Evolutionary conservation across 2,888 invertebrate genomes (phyloP).

Genomic region (Bugulina stolonifera): DNA sequence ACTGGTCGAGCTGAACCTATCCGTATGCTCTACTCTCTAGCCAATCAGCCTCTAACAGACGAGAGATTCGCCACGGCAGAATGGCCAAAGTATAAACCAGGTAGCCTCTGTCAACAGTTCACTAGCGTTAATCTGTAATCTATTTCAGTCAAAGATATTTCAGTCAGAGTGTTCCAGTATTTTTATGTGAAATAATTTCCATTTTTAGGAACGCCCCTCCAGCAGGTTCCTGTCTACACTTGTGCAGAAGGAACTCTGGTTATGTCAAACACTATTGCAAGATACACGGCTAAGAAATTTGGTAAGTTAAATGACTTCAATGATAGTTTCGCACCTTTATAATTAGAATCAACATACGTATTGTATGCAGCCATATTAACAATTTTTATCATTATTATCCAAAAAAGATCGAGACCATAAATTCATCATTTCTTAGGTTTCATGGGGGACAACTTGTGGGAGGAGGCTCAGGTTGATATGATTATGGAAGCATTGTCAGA

Average conservation of each 20-base stretch:
- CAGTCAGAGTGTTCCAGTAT: neutral
- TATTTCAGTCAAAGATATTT: neutral
- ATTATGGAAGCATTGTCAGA: neutral
- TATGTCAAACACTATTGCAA: conserved; percentile 16
- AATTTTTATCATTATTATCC: too few relatives aligned
- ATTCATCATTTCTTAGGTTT: too few relatives aligned
- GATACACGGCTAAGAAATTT: conserved; percentile 17
- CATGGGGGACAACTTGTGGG: neutral
- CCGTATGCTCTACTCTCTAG: neutral
- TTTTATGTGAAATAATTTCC: neutral
- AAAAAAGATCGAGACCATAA: too few relatives aligned
- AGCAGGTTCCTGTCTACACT: neutral
- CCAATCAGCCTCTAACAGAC: neutral
- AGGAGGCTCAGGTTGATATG: conserved; percentile 16
- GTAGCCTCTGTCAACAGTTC: neutral
- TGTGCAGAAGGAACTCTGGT: neutral
- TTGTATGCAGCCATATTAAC: too few relatives aligned
- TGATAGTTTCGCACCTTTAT: too few relatives aligned
- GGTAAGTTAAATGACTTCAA: too few relatives aligned
- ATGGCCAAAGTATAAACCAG: neutral
- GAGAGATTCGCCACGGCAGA: neutral
- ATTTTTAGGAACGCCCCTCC: neutral
- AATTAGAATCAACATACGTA: too few relatives aligned
- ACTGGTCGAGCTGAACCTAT: neutral
- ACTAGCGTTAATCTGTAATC: neutral